Percentiles rank a stretch among this genome's conserved stretches.
These are phyloP conservation scores for Octopus sinensis DNA, from an alignment of 1,140 invertebrate species.

Conservation along the genomic window DNA sequence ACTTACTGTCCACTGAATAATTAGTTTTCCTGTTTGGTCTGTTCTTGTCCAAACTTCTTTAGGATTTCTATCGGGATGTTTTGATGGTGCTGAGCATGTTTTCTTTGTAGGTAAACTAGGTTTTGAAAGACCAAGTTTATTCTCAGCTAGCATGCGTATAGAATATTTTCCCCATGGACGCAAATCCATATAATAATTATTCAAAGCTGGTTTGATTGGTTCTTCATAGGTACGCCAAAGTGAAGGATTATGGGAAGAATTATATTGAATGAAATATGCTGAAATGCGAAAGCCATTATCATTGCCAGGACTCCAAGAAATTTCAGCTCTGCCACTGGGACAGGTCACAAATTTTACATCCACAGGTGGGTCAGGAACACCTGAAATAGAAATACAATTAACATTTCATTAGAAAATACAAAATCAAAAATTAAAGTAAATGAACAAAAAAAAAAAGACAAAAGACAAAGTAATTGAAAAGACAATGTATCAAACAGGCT, in stretches of 20 bases:
- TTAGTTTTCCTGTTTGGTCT: slow-evolving; percentile 82
- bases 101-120: slow-evolving; percentile 75
- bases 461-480: too few relatives aligned
- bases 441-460: too few relatives aligned
- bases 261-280: slow-evolving; percentile 86
- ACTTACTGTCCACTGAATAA: slow-evolving; percentile 88
- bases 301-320: slow-evolving; percentile 75
- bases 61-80: slow-evolving; percentile 92
- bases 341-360: slow-evolving; percentile 58
- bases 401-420: too few relatives aligned
- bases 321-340: slow-evolving; percentile 62
- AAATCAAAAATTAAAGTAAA: too few relatives aligned
- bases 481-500: too few relatives aligned
- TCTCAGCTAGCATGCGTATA: slow-evolving; percentile 87
- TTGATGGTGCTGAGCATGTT: slow-evolving; percentile 81
- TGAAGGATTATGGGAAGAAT: slow-evolving; percentile 90
- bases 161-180: slow-evolving; percentile 47
- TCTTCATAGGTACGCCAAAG: slow-evolving; percentile 69
- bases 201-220: slow-evolving; percentile 28
- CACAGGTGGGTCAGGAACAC: slow-evolving; percentile 85
- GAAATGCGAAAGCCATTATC: slow-evolving; percentile 84
- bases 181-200: slow-evolving; percentile 33
- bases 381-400: slow-evolving; percentile 58
- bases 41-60: slow-evolving; percentile 89
- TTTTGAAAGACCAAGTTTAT: slow-evolving; percentile 85